These are phyloP conservation scores for Rugalucina vietnamica DNA, from an alignment of 2,888 invertebrate genomes.

Conservation along the genomic window DNA sequence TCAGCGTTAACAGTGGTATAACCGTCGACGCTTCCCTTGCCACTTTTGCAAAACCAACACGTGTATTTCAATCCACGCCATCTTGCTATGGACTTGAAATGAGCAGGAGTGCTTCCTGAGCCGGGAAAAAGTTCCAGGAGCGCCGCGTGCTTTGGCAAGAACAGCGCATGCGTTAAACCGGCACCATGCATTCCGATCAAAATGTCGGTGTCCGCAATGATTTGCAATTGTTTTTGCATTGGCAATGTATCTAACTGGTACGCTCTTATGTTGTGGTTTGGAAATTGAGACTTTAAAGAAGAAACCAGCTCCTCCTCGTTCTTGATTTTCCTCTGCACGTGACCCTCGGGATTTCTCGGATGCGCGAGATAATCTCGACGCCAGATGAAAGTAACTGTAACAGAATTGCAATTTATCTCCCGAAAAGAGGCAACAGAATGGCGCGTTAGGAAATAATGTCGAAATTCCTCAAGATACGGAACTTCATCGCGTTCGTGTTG, in stretches of 20 bases:
- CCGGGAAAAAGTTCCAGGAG: conserved; percentile 78
- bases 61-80: conserved; percentile 38
- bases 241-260: conserved; percentile 75
- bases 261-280: conserved; percentile 62
- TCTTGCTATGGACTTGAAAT: conserved; percentile 69
- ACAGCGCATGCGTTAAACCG: conserved; percentile 79
- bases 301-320: conserved; percentile 79
- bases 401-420: conserved; percentile 69
- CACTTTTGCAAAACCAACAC: conserved; percentile 11
- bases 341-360: conserved; percentile 79
- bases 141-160: conserved; percentile 75
- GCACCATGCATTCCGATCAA: conserved; percentile 83
- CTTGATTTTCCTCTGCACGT: conserved; percentile 76
- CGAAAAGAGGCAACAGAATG: conserved; percentile 44
- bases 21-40: neutral
- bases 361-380: conserved; percentile 81
- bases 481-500: conserved; percentile 61
- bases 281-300: conserved; percentile 52
- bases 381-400: conserved; percentile 78
- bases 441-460: conserved; percentile 74
- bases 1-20: neutral
- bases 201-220: conserved; percentile 75
- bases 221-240: conserved; percentile 75
- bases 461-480: conserved; percentile 77
- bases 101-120: conserved; percentile 68